phyloP scores from a whole-genome alignment of 1,140 invertebrate genomes.

The Armadillidium nasatum region DNA sequence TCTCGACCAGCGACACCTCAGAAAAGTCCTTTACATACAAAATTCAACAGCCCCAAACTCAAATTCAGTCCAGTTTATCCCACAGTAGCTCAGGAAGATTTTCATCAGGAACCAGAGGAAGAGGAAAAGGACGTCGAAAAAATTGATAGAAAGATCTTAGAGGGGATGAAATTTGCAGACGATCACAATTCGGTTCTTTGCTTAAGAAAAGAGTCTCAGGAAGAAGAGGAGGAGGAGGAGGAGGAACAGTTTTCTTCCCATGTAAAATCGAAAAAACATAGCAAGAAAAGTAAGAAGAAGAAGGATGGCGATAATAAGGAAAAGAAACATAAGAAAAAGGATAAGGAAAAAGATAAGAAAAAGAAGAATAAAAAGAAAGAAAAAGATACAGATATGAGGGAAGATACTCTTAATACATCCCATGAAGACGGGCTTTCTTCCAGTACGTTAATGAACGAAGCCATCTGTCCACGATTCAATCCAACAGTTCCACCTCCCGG shows the following conservation, averaged over 20 bases:
- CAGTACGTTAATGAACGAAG: not conserved
- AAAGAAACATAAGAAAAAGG: slow-evolving; percentile 8
- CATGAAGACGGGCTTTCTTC: not conserved
- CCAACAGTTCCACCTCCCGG: not conserved
- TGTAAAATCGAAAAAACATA: not conserved
- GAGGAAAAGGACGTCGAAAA: not conserved
- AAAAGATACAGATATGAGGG: not conserved
- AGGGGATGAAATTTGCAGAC: not conserved
- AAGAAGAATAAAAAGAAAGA: not conserved
- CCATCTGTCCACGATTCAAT: not conserved
- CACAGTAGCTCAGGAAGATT: too few species aligned
- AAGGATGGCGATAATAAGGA: not conserved
- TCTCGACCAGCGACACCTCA: too few species aligned
- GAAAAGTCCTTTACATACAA: too few species aligned
- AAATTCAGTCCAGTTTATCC: too few species aligned
- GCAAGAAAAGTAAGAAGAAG: not conserved
- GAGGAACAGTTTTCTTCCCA: not conserved
- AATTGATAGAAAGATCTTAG: not conserved
- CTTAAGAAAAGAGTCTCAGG: not conserved
- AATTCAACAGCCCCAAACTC: too few species aligned
- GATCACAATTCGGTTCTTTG: too few species aligned
- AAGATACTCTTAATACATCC: not conserved
- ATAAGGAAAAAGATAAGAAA: slow-evolving; percentile 1
- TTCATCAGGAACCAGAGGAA: not conserved
- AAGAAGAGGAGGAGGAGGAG: not conserved